Evolutionary conservation across 2,797 vertebrate genomes (phyloP).

Genomic region (Adrianichthys oophorus): DNA sequence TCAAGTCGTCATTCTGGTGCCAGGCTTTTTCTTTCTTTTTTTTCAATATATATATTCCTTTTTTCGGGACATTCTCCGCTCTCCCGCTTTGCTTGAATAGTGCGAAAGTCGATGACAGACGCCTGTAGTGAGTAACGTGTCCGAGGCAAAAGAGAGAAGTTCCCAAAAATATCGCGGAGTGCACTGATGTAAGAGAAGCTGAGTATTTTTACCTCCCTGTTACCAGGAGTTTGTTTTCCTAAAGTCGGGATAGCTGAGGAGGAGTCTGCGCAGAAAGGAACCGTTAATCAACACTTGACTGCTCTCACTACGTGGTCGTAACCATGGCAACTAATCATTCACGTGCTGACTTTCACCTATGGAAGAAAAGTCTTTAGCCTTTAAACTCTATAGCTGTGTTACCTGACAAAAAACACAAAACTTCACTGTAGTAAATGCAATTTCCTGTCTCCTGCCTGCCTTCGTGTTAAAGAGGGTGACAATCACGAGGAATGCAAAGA

Average conservation of each 20-base stretch:
- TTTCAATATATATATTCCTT: not conserved
- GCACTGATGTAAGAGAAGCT: slow-evolving; percentile 67
- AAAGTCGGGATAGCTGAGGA: slow-evolving; percentile 23
- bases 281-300: slow-evolving; percentile 31
- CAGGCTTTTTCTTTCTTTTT: not conserved
- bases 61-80: not conserved
- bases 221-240: slow-evolving; percentile 59
- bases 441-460: slow-evolving; percentile 1
- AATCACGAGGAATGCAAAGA: slow-evolving; percentile 46
- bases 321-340: slow-evolving; percentile 45
- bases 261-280: not conserved
- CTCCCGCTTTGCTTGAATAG: not conserved
- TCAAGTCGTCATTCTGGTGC: slow-evolving; percentile 64
- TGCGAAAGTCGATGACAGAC: slow-evolving; percentile 47
- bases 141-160: slow-evolving; percentile 48
- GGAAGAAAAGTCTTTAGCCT: not conserved
- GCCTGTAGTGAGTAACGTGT: slow-evolving; percentile 46
- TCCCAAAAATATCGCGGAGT: slow-evolving; percentile 75
- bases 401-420: slow-evolving; percentile 1
- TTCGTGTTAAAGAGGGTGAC: slow-evolving; percentile 31
- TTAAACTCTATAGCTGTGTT: not conserved
- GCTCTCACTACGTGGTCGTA: slow-evolving; percentile 29
- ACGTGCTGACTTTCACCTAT: not conserved
- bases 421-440: not conserved
- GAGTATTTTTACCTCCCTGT: slow-evolving; percentile 78